Percentiles rank a stretch among this genome's conserved stretches.
phyloP scores from a whole-genome alignment of 1,140 invertebrate species.

The Cepaea nemoralis region DNA sequence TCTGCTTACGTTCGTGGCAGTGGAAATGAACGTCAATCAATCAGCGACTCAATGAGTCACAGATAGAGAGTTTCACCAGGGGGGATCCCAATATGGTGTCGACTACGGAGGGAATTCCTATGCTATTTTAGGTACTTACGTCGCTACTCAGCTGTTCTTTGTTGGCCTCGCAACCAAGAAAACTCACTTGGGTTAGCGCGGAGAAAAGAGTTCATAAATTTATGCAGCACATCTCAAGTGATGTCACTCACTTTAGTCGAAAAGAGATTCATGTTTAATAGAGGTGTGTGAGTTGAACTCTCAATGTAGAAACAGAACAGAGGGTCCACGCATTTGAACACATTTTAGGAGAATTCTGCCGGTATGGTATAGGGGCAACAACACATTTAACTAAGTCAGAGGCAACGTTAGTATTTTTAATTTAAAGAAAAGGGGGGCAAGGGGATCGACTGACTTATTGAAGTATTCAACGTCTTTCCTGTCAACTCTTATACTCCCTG shows the following conservation, averaged over 20 bases:
- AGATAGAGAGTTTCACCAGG: not conserved
- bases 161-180: not conserved
- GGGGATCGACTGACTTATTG: too few species aligned
- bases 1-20: not conserved
- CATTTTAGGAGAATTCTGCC: too few species aligned
- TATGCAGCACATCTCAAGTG: not conserved
- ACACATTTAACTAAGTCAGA: too few species aligned
- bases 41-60: not conserved
- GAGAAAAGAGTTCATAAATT: not conserved
- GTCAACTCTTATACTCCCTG: too few species aligned
- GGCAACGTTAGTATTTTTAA: too few species aligned
- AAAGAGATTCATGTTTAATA: not conserved
- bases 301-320: not conserved
- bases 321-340: too few species aligned
- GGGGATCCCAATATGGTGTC: not conserved
- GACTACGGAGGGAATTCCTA: not conserved
- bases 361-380: too few species aligned
- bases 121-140: not conserved
- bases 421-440: too few species aligned
- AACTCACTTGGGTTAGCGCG: not conserved
- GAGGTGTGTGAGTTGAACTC: too few species aligned
- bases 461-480: too few species aligned
- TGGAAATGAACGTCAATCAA: constrained; percentile 5
- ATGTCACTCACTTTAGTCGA: too few species aligned
- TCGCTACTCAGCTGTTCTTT: not conserved